Conservation (phyloP, 2,797 vertebrate genomes). For the Xiphophorus birchmanni region DNA sequence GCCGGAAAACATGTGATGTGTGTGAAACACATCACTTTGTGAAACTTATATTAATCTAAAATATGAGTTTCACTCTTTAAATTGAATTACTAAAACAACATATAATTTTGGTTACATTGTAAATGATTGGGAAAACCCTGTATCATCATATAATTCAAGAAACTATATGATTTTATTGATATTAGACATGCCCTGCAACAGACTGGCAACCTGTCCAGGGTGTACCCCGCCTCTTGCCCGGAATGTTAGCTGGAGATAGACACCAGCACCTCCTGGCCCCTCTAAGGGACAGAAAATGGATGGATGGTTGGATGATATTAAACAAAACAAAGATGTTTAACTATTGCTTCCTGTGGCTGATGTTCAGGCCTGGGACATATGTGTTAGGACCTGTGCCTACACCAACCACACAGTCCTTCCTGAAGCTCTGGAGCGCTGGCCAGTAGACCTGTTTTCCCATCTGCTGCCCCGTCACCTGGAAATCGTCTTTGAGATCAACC, state of each 20-base stretch:
- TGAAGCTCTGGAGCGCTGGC: constrained; percentile 97
- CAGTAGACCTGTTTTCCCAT: constrained; percentile 90
- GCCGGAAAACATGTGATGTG: background rate
- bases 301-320: background rate
- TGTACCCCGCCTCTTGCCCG: too few relatives aligned
- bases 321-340: background rate
- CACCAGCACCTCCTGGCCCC: too few relatives aligned
- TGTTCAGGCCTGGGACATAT: constrained; percentile 93
- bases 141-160: background rate
- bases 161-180: background rate
- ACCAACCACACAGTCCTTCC: constrained; percentile 98
- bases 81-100: background rate
- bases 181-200: background rate
- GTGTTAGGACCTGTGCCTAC: constrained; percentile 91
- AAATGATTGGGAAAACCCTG: too few relatives aligned
- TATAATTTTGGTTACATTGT: too few relatives aligned
- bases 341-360: background rate
- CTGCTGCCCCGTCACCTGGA: constrained; percentile 94
- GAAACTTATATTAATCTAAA: background rate
- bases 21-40: background rate
- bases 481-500: constrained; percentile 94
- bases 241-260: too few relatives aligned
- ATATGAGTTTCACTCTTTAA: background rate
- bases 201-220: too few relatives aligned
- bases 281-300: too few relatives aligned